Conservation (phyloP, 1,140 invertebrate genomes). For the Drosophila baimaii region DNA sequence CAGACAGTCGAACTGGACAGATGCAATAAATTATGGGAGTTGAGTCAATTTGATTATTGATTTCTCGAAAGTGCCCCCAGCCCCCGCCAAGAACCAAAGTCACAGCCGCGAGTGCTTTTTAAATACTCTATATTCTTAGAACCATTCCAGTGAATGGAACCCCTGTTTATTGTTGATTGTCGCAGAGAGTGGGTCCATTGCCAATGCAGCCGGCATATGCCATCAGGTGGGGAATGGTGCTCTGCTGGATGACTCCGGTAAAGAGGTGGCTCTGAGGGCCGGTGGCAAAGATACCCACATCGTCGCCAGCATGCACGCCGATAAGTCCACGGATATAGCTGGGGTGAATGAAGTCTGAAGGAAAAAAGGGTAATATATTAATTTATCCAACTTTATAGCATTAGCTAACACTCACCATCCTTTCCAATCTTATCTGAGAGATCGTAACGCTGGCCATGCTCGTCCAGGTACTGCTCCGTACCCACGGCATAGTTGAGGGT, state of each 20-base stretch:
- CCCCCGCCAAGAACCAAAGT: constrained; percentile 8
- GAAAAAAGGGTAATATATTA: constrained; percentile 75
- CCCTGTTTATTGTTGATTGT: constrained; percentile 9
- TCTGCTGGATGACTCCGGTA: constrained; percentile 90
- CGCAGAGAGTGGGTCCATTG: constrained; percentile 65
- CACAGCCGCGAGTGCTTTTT: constrained; percentile 3
- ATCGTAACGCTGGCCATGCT: constrained; percentile 55
- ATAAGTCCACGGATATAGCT: constrained; percentile 79
- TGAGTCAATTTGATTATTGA: constrained; percentile 75
- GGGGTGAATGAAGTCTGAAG: constrained; percentile 84
- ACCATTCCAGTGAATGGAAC: not conserved
- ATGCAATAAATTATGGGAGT: constrained; percentile 62
- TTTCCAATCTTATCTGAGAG: constrained; percentile 45
- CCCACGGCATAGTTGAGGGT: constrained; percentile 92
- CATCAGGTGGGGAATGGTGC: constrained; percentile 90
- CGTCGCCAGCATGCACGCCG: constrained; percentile 89
- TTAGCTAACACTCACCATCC: constrained; percentile 11
- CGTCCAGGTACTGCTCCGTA: constrained; percentile 85
- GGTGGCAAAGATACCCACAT: constrained; percentile 87
- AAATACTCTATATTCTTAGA: constrained; percentile 15
- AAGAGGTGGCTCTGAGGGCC: constrained; percentile 90
- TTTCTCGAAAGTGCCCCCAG: constrained; percentile 21
- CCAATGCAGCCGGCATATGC: constrained; percentile 88
- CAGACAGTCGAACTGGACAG: constrained; percentile 22
- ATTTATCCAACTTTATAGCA: not conserved